phyloP scores from a whole-genome alignment of 92 coral and sea anemone species.

The Zoanthus solanderi region DNA sequence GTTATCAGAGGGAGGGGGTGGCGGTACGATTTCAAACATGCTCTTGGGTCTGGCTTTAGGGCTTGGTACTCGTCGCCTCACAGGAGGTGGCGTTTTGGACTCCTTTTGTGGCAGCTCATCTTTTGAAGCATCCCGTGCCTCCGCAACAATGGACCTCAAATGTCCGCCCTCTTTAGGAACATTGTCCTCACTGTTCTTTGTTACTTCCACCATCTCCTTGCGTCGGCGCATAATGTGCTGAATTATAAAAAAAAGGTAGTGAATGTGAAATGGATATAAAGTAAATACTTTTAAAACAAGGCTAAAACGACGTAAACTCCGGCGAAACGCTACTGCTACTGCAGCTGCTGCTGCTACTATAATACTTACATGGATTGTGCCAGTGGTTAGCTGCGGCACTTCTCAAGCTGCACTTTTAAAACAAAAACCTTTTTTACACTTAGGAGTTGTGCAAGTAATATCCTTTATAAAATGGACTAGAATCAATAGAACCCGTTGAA shows the following conservation, averaged over 20 bases:
- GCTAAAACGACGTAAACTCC: not conserved
- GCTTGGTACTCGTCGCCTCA: slow-evolving; percentile 65
- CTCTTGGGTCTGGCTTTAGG: slow-evolving; percentile 81
- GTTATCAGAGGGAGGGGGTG: slow-evolving; percentile 49
- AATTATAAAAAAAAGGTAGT: not conserved
- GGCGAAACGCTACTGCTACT: no score
- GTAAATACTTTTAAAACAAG: not conserved
- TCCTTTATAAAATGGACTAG: no score
- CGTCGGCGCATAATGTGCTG: slow-evolving; percentile 87
- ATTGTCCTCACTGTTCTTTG: slow-evolving; percentile 20
- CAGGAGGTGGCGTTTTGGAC: slow-evolving; percentile 47
- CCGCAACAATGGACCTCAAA: slow-evolving; percentile 74
- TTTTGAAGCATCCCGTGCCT: slow-evolving; percentile 71
- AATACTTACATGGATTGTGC: no score
- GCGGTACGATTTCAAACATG: slow-evolving; percentile 53
- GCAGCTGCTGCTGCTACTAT: no score
- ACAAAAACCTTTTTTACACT: no score
- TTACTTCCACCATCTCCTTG: slow-evolving; percentile 75
- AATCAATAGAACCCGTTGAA: no score
- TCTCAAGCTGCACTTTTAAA: no score
- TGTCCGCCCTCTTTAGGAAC: slow-evolving; percentile 64
- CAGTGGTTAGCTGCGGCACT: no score
- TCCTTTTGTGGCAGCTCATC: slow-evolving; percentile 52
- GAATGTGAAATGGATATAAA: no score
- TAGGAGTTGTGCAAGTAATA: no score